Conservation (phyloP, 2,113 vertebrate genomes). For the Verasper variegatus region DNA sequence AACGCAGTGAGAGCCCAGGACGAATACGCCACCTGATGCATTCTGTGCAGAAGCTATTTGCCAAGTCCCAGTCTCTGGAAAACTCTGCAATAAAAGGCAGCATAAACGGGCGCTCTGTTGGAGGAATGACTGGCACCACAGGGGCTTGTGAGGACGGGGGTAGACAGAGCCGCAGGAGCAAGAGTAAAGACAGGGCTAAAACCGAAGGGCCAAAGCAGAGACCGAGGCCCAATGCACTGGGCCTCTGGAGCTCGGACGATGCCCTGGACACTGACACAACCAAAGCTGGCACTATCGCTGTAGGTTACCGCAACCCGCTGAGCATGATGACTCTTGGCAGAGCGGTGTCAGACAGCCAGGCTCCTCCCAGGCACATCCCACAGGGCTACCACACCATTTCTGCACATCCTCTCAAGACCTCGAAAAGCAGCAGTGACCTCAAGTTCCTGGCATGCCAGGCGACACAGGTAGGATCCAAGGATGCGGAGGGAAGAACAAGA, state of each 20-base stretch:
- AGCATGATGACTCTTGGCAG: conserved; percentile 93
- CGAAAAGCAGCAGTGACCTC: conserved; percentile 95
- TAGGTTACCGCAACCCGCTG: conserved; percentile 89
- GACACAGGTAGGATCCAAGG: conserved; percentile 79
- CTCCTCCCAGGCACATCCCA: conserved; percentile 87
- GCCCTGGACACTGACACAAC: conserved; percentile 87
- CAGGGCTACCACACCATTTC: conserved; percentile 85
- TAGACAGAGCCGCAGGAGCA: conserved; percentile 90
- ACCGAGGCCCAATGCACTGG: conserved; percentile 84
- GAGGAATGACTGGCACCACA: conserved; percentile 38
- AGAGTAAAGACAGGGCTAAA: conserved; percentile 96
- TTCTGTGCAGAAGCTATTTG: conserved; percentile 94
- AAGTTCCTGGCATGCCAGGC: conserved; percentile 82
- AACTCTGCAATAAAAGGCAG: conserved; percentile 86
- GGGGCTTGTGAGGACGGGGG: conserved; percentile 81
- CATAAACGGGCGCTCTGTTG: conserved; percentile 84
- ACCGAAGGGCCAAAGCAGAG: conserved; percentile 89
- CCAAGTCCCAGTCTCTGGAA: conserved; percentile 92
- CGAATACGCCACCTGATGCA: conserved; percentile 97
- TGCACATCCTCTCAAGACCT: conserved; percentile 86
- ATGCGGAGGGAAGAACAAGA: conserved; percentile 46
- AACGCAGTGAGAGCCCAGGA: conserved; percentile 95
- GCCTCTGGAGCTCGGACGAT: conserved; percentile 97
- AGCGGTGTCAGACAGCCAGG: conserved; percentile 81
- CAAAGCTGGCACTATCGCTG: conserved; percentile 79